Conservation (phyloP, 2,888 invertebrate genomes). For the Ypsolopha scabrella region DNA sequence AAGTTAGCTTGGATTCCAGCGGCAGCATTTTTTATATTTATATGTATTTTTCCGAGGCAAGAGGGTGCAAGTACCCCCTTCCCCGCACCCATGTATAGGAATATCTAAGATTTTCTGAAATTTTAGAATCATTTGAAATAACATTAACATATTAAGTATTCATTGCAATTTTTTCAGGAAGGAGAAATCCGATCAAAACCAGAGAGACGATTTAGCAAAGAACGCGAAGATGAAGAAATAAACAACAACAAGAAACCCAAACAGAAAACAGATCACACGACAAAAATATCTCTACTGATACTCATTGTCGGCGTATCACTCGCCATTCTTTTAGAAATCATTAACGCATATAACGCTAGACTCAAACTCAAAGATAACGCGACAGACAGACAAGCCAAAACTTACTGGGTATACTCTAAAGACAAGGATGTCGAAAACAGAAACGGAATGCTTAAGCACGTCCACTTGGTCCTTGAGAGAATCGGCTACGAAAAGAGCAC, state of each 20-base stretch:
- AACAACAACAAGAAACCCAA: slow-evolving; percentile 10
- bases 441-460: slow-evolving; percentile 82
- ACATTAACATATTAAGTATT: too few relatives aligned
- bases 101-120: too few relatives aligned
- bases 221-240: slow-evolving; percentile 11
- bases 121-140: too few relatives aligned
- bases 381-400: slow-evolving; percentile 12
- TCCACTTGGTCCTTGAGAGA: slow-evolving; percentile 80
- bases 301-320: slow-evolving; percentile 44
- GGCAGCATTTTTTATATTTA: too few relatives aligned
- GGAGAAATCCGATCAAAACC: neutral
- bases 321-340: slow-evolving; percentile 39
- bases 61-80: too few relatives aligned
- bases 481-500: slow-evolving; percentile 77
- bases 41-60: too few relatives aligned
- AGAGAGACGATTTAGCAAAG: neutral
- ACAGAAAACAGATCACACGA: slow-evolving; percentile 21
- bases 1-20: too few relatives aligned
- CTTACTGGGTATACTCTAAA: slow-evolving; percentile 73
- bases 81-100: too few relatives aligned
- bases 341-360: slow-evolving; percentile 31
- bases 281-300: slow-evolving; percentile 36
- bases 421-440: slow-evolving; percentile 63
- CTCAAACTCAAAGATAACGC: slow-evolving; percentile 14
- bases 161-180: neutral